Percentiles rank a stretch among this genome's conserved stretches.
Conservation (phyloP, 2,113 vertebrate genomes). For the Vidua macroura region DNA sequence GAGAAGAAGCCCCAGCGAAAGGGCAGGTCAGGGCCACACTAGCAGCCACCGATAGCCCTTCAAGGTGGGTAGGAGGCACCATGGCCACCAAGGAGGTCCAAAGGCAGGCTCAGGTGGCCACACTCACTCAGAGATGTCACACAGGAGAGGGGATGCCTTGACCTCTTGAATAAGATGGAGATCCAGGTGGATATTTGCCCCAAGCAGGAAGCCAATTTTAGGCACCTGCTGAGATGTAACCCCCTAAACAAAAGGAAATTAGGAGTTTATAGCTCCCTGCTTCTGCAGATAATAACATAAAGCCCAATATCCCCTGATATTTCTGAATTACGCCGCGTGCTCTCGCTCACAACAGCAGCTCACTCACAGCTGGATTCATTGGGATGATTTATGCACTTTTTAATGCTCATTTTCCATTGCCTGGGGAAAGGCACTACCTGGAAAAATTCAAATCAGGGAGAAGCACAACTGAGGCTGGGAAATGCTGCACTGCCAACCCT, state of each 20-base stretch:
- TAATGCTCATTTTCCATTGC: neutral
- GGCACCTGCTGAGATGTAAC: neutral
- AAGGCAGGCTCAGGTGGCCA: neutral
- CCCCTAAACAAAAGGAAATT: neutral
- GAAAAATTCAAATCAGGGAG: neutral
- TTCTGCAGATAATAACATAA: neutral
- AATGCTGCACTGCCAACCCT: neutral
- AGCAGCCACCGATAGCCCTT: neutral
- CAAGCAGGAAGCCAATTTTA: neutral
- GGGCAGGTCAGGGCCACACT: accelerated
- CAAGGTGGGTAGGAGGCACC: neutral
- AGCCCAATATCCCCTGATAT: neutral
- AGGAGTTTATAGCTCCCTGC: neutral
- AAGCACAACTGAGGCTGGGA: neutral
- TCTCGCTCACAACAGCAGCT: neutral
- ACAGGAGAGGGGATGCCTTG: neutral
- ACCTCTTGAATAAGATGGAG: neutral
- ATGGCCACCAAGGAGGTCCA: neutral
- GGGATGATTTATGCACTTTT: neutral
- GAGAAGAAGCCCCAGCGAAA: neutral
- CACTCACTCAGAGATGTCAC: accelerated
- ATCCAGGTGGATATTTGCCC: neutral
- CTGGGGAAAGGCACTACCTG: neutral
- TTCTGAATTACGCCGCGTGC: accelerated
- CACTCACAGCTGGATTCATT: neutral